Evolutionary conservation across 1,140 invertebrate genomes (phyloP).

Genomic region (Formica exsecta): DNA sequence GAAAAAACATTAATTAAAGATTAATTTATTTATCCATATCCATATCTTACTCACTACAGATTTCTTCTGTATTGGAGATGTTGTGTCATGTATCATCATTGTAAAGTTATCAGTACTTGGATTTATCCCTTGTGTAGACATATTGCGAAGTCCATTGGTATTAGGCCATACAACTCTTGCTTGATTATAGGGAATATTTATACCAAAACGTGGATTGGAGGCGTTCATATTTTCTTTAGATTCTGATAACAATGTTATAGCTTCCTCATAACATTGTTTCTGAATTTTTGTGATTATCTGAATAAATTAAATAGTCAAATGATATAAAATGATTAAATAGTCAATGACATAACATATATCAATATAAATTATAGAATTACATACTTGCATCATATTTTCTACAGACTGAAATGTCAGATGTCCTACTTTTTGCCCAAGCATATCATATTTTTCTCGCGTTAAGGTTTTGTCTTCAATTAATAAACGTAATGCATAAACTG

Average conservation of each 20-base stretch:
- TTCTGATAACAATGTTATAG: slow-evolving; percentile 70
- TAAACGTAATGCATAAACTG: slow-evolving; percentile 88
- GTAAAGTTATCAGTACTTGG: slow-evolving; percentile 76
- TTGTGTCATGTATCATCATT: slow-evolving; percentile 76
- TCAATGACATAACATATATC: slow-evolving; percentile 8
- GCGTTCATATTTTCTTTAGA: slow-evolving; percentile 7
- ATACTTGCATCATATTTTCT: slow-evolving; percentile 87
- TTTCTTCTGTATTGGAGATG: slow-evolving; percentile 72
- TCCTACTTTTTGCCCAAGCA: slow-evolving; percentile 88
- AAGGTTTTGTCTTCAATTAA: slow-evolving; percentile 89
- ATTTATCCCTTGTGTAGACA: slow-evolving; percentile 70
- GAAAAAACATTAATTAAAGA: slow-evolving; percentile 68
- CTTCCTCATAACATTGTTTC: slow-evolving; percentile 72
- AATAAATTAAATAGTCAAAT: slow-evolving; percentile 49
- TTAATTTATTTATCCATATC: slow-evolving; percentile 29
- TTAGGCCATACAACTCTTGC: slow-evolving; percentile 78
- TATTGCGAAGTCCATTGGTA: slow-evolving; percentile 77
- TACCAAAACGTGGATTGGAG: slow-evolving; percentile 71
- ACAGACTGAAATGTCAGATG: slow-evolving; percentile 84
- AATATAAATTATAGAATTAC: slow-evolving; percentile 20
- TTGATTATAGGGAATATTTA: slow-evolving; percentile 77
- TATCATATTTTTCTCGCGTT: slow-evolving; percentile 86
- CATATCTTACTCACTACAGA: slow-evolving; percentile 81
- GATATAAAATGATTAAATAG: slow-evolving; percentile 46
- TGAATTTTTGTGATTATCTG: slow-evolving; percentile 82